phyloP scores from a whole-genome alignment of 2,888 invertebrate genomes.

The Dichetophora obliterata region DNA sequence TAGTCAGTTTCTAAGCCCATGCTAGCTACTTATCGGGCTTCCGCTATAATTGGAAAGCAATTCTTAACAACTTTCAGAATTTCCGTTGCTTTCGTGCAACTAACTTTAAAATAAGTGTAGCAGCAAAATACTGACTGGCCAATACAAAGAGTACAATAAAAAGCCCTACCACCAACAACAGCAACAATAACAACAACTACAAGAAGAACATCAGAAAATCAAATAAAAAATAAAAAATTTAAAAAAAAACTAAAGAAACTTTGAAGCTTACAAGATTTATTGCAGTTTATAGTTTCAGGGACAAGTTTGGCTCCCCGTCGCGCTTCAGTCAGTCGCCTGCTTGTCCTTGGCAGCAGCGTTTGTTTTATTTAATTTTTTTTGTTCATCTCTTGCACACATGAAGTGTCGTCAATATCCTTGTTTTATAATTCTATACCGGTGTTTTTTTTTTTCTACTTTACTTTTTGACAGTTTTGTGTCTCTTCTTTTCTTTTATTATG shows the following conservation, averaged over 20 bases:
- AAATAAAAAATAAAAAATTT: too few species aligned
- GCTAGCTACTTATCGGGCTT: conserved; percentile 6
- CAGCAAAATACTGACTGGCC: too few species aligned
- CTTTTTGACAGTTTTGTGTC: not conserved
- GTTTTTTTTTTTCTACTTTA: not conserved
- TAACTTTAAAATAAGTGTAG: too few species aligned
- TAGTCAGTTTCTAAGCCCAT: not conserved
- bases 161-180: not conserved
- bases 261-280: conserved; percentile 39
- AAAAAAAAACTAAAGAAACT: conserved; percentile 14
- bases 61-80: conserved; percentile 5
- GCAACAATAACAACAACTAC: not conserved
- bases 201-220: not conserved
- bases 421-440: not conserved
- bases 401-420: not conserved
- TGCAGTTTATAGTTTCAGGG: conserved; percentile 41
- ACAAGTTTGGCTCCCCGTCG: conserved; percentile 22
- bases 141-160: not conserved
- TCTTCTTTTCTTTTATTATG: not conserved
- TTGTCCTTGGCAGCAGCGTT: too few species aligned
- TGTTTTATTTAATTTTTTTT: not conserved
- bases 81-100: not conserved
- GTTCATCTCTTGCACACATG: not conserved
- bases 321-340: too few species aligned
- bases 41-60: conserved; percentile 15